Percentiles rank a stretch among this genome's conserved stretches.
Conservation (phyloP, 2,888 invertebrate genomes). For the Apoda limacodes region DNA sequence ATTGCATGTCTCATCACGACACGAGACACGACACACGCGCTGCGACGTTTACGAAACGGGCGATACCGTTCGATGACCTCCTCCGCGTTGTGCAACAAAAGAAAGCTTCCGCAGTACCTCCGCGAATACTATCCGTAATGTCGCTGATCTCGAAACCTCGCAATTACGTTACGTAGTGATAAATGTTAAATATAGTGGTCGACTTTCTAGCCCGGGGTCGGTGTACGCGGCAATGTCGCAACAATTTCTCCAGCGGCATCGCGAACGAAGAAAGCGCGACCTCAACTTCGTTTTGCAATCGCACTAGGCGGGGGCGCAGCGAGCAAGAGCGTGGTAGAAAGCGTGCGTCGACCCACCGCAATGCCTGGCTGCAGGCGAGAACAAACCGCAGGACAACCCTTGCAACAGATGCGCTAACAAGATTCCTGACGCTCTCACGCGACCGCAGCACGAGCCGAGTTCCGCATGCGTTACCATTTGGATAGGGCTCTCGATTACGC, state of each 20-base stretch:
- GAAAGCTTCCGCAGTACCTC: conserved; percentile 63
- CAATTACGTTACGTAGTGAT: conserved; percentile 62
- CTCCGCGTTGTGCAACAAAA: conserved; percentile 63
- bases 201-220: conserved; percentile 69
- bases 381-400: conserved; percentile 32
- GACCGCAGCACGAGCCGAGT: conserved; percentile 27
- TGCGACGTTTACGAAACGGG: conserved; percentile 39
- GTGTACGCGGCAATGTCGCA: conserved; percentile 65
- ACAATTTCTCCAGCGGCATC: conserved; percentile 68
- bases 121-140: conserved; percentile 61
- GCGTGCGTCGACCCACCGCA: conserved; percentile 40
- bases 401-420: conserved; percentile 44
- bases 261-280: conserved; percentile 69
- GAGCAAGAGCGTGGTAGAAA: conserved; percentile 55
- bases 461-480: conserved; percentile 40
- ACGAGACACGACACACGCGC: too few relatives aligned
- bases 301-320: conserved; percentile 29
- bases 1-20: conserved; percentile 38
- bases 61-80: conserved; percentile 54
- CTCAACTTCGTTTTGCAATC: conserved; percentile 57
- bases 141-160: conserved; percentile 56
- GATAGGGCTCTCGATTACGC: conserved; percentile 53
- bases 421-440: conserved; percentile 23
- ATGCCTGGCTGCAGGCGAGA: conserved; percentile 19
- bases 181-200: conserved; percentile 58